These are phyloP conservation scores for Monopis laevigella DNA, from an alignment of 2,888 invertebrate species.

Conservation along the genomic window DNA sequence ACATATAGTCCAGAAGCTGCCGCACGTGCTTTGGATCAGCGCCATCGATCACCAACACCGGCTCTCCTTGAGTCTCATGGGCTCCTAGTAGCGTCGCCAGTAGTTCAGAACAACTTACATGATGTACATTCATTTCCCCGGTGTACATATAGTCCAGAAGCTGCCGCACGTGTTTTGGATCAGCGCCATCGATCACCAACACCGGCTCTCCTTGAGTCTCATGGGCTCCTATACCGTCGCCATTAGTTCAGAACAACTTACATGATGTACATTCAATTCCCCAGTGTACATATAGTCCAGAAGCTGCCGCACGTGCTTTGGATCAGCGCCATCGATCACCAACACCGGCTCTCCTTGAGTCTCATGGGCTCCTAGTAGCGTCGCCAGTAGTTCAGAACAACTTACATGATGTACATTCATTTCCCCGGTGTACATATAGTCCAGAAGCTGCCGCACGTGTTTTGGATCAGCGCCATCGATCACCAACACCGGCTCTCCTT, in stretches of 20 bases:
- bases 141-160: constrained; percentile 95
- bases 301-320: constrained; percentile 76
- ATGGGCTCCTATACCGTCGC: constrained; percentile 88
- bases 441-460: constrained; percentile 83
- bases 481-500: constrained; percentile 76
- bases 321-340: constrained; percentile 76
- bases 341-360: constrained; percentile 71
- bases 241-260: constrained; percentile 90
- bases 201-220: constrained; percentile 74
- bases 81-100: constrained; percentile 89
- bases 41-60: constrained; percentile 83
- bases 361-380: constrained; percentile 89
- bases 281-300: constrained; percentile 97
- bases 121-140: constrained; percentile 94
- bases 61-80: constrained; percentile 74
- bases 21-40: constrained; percentile 69
- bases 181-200: constrained; percentile 79
- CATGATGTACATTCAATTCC: constrained; percentile 94
- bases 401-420: constrained; percentile 94
- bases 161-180: constrained; percentile 73
- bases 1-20: constrained; percentile 94
- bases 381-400: constrained; percentile 92
- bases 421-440: constrained; percentile 96
- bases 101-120: constrained; percentile 93
- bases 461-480: constrained; percentile 71